Evolutionary conservation across 1,140 invertebrate species (phyloP), one percentile per base, ranked within the genome.

Genomic region (Bombus impatiens): DNA sequence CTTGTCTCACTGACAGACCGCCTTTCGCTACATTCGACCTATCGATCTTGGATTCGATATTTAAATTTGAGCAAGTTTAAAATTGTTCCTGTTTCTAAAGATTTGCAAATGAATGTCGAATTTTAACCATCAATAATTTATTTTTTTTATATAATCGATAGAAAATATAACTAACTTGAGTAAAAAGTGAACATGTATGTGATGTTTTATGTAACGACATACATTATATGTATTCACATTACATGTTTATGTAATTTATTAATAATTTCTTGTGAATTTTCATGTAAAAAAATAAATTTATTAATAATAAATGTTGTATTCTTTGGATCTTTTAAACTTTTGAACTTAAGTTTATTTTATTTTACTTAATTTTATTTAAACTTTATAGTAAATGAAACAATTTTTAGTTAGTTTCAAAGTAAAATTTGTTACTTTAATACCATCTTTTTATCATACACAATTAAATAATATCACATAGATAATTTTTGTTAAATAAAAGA

Each of bases 41-140:
- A 75, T 86, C 80, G 85, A 86, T 77, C 18, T n/a, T 35, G 28
- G 44, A 62, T n/a, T 53, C 28, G 32, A 82, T 40, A 40, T 44
- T 47, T 13, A 71, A 37, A 53, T 18, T 12, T 32, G 15, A 25
- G 22, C 22, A 25, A 40, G 25, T n/a, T 57, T 1, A 18, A 37
- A 32, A 25, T 32, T 77, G 4, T 3, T 10, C 12, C 6, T 18
- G 10, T 22, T 75, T 75, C 8, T 22, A 18, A 35, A 75, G n/a
- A 12, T 37, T 53, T 3, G 12, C 10, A 47, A 25, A 37, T 25
- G 8, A 13, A 76, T 53, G 25, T 35, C 5, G 12, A 53, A 25
- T 76, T 57, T 53, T 57, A 37, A 35, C 8, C 6, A 53, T 35
- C 9, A 53, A 75, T 44, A 75, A 28, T 32, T 75, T 68, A 68